Percentiles rank a stretch among this genome's conserved stretches.
phyloP scores from a whole-genome alignment of 2,797 vertebrate species.

The Mallotus villosus region DNA sequence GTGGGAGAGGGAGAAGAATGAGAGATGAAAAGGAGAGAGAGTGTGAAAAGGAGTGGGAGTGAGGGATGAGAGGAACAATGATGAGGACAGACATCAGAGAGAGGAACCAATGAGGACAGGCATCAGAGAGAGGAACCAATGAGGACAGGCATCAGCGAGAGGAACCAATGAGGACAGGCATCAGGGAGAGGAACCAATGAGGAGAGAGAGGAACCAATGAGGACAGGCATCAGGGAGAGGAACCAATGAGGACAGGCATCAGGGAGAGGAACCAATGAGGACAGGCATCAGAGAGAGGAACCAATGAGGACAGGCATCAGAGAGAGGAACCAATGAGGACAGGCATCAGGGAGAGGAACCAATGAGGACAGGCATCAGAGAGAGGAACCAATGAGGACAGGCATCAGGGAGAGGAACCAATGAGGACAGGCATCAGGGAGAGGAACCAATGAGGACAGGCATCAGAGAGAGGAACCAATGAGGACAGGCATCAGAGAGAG shows the following conservation, averaged over 20 bases:
- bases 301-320: too few relatives aligned
- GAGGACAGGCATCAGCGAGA: conserved; percentile 8
- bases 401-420: conserved; percentile 33
- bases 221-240: too few relatives aligned
- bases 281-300: too few relatives aligned
- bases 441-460: conserved; percentile 20
- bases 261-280: conserved; percentile 34
- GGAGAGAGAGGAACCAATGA: too few relatives aligned
- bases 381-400: conserved; percentile 35
- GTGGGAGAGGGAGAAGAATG: not conserved
- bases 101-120: conserved; percentile 23
- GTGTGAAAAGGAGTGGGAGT: conserved; percentile 3
- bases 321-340: too few relatives aligned
- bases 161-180: too few relatives aligned
- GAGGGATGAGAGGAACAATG: conserved; percentile 30
- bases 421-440: conserved; percentile 24
- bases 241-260: too few relatives aligned
- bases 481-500: conserved; percentile 29
- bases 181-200: too few relatives aligned
- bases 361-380: too few relatives aligned
- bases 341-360: too few relatives aligned
- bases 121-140: conserved; percentile 27
- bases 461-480: conserved; percentile 28
- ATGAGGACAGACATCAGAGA: conserved; percentile 18
- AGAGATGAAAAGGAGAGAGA: conserved; percentile 17